Percentiles rank a stretch among this genome's conserved stretches.
phyloP scores from a whole-genome alignment of 2,888 invertebrate genomes.

The Aphrophora alni region DNA sequence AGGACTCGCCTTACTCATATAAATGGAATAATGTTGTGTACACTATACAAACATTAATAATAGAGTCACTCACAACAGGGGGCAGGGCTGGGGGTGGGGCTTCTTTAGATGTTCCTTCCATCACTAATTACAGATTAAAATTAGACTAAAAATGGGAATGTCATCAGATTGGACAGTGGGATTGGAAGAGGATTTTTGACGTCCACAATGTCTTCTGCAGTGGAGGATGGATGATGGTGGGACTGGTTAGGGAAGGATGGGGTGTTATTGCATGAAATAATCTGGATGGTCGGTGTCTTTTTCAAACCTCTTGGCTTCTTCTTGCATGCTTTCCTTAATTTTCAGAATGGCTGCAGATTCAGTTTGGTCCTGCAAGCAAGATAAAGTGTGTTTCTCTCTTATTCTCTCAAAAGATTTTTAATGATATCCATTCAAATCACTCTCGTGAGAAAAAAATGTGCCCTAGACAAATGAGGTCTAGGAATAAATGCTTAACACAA shows the following conservation, averaged over 20 bases:
- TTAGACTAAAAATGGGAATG: neutral
- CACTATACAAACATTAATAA: neutral
- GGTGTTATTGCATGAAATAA: constrained; percentile 92
- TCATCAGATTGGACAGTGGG: neutral
- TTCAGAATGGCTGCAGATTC: constrained; percentile 99
- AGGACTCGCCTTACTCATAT: too few species aligned
- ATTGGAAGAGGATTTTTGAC: neutral
- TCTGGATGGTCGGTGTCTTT: constrained; percentile 97
- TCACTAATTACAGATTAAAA: neutral
- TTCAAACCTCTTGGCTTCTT: constrained; percentile 98
- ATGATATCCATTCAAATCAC: constrained; percentile 36
- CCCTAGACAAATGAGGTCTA: constrained; percentile 15
- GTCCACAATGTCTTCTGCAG: neutral
- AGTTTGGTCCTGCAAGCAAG: constrained; percentile 79
- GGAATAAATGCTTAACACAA: constrained; percentile 18
- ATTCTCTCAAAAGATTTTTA: constrained; percentile 30
- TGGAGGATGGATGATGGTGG: neutral
- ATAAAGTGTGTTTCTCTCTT: constrained; percentile 40
- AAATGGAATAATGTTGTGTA: neutral
- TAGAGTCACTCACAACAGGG: neutral
- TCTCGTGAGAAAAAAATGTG: constrained; percentile 27
- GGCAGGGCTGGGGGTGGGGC: neutral
- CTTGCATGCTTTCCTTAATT: constrained; percentile 99
- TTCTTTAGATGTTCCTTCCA: neutral
- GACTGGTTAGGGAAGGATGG: constrained; percentile 2